Base-by-base conservation (phyloP, 1,140 invertebrate species). In the Muscidifurax raptorellus region DNA sequence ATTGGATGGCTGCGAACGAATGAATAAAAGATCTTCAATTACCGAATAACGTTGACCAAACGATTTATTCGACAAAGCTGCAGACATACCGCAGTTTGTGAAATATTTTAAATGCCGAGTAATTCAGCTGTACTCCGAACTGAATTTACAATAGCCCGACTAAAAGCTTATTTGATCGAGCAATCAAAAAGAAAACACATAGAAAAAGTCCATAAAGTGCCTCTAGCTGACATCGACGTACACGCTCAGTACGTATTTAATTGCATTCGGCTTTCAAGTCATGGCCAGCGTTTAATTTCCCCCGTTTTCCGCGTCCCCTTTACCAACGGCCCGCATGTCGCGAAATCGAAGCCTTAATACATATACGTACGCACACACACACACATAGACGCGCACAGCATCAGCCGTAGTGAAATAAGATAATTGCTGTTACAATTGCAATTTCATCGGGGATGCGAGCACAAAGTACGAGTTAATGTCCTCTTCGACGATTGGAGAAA, bases 381-480 rank as follows among this genome's bases (percentile, higher is more conserved):
- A 18, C 52, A 59, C 15, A 59, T 3, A 79, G 44, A 4, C 30
- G 74, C 2, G 59, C 32, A 9, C 32, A 82, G 44, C 75, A 78
- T 84, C 40, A 40, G 64, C 47, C 13, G 30, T 79, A 28, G 22
- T 86, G 88, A 90, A 91, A 90, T 90, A 89, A 89, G 87, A 88
- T 90, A 90, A 91, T 91, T 90, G 89, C 88, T 89, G 88, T 90
- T 90, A 91, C 88, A 90, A 90, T 90, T 87, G 89, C 89, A 88
- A 90, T 90, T 90, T 88, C 86, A 87, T 88, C 84, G 83, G 79
- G 77, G 59, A 71, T 59, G 40, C 27, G 64, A 87, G 84, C 87
- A 90, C 88, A 90, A 90, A 90, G 89, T 90, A 88, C 87, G 86
- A 71, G 47, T 89, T 89, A 89, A 90, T 89, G 87, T 88, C 88